Evolutionary conservation across 23 tunicate genomes (phyloP), one percentile per base, ranked within the genome.

Genomic region (Ciona savignyi): DNA sequence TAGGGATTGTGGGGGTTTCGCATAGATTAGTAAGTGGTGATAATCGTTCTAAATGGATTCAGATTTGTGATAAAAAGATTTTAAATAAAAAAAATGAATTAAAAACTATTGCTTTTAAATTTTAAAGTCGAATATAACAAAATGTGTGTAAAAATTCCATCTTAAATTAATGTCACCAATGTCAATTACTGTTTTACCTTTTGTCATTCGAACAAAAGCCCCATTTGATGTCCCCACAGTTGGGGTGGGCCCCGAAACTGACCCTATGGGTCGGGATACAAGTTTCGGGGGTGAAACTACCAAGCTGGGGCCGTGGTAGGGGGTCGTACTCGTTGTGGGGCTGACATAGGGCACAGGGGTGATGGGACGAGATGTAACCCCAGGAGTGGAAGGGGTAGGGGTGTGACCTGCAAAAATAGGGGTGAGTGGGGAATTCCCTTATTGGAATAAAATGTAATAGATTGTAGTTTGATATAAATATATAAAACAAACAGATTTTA

Each of bases 321-420:
- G 22, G 4, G 60, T 26, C 21, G 26, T 29, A 28, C 25, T 25
- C 22, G 71, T 70, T 27, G 81, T 34, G 31, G 83, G 86, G 65
- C 80, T 77, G 0, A 74, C 56, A 66, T 34, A 56, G 23, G 82
- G 62, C 26, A 32, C 48, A 0, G 97, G 81, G 67, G 80, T 76
- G 48, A 30, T 32, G 32, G 96, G 88, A 20, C 85, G 81, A 0
- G 97, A 83, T 4, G 77, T 69, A 25, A 80, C 85, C 3, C 88
- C 88, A 0, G 96, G 96, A 2, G 89, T 83, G 22, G 86, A 79
- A 2, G 97, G 97, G 23, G 91, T 91, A 11, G 97, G 97, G 42
- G 97, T 91, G 70, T 85, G 91, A 32, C 97, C 97, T 91, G 66
- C 21, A 34, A 33, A 64, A 34, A 32, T 20, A n/a, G 15, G 61